Base-by-base conservation (phyloP, 2,113 vertebrate genomes). In the Neopipo cinnamomea region DNA sequence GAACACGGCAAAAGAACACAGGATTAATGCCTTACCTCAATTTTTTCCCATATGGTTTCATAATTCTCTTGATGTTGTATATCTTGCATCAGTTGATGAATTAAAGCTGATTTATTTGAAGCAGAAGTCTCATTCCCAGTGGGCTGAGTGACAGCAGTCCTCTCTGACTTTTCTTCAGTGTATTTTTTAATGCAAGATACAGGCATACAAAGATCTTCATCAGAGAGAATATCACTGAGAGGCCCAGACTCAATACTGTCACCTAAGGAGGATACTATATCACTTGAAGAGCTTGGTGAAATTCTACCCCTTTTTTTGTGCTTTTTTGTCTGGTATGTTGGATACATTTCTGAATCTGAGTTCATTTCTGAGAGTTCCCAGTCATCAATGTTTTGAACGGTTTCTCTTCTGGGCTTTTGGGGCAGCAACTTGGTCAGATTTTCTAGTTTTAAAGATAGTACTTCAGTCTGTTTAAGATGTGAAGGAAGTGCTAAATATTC, bases 301-400 rank as follows among this genome's bases (percentile, higher is more conserved):
- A 98, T 97, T 82, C 98, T 98, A 33, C 98, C 97, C 39, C 91
- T 67, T 55, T 97, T 98, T 50, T 97, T 98, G 75, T 97, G 97
- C 56, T 98, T 98, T 97, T 98, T 98, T 52, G 96, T 94, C 28
- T 97, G 98, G 37, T 97, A 96, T 1, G 93, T 94, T 13, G 98
- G 97, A 65, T 97, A 98, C 30, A 94, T 93, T 85, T 99, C 99
- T 97, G 98, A 99, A 92, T 99, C 99, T 4, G 98, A 97, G 95
- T 99, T 99, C 94, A 99, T 98, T 97, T 99, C 99, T 11, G 99
- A 99, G 78, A 99, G 96, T 35, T 99, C 99, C 99, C 99, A 99
- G 95, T 99, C 99, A 75, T 99, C 99, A 55, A 99, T 98, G 53
- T 99, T 98, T 97, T 96, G 99, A 93, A 99, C 89, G 22, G 96